Conservation (phyloP, 2,888 invertebrate species). For the Drosophila mercatorum region DNA sequence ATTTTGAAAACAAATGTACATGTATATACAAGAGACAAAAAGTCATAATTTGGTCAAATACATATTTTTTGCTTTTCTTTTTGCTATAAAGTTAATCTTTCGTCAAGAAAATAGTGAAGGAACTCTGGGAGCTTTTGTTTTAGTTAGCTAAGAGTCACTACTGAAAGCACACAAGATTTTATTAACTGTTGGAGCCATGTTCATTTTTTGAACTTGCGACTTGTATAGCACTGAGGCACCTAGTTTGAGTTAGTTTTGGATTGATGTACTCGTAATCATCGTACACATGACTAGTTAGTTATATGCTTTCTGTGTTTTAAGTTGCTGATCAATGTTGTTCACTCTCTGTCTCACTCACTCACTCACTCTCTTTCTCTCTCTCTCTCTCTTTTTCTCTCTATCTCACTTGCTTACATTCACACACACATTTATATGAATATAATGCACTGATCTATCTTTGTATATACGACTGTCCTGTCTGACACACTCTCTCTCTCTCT, state of each 20-base stretch:
- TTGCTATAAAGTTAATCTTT: too few relatives aligned
- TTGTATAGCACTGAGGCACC: slow-evolving; percentile 29
- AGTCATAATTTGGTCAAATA: too few relatives aligned
- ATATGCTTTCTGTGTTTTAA: slow-evolving; percentile 22
- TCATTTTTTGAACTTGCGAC: neutral
- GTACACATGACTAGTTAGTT: slow-evolving; percentile 7
- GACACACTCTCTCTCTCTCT: slow-evolving; percentile 2
- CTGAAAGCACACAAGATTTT: slow-evolving; percentile 13
- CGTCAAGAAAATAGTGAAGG: neutral
- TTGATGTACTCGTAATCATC: slow-evolving; percentile 8
- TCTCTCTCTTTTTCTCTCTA: neutral
- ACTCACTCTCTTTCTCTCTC: slow-evolving; percentile 14
- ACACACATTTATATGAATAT: neutral
- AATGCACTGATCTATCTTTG: slow-evolving; percentile 18
- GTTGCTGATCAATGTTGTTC: slow-evolving; percentile 25
- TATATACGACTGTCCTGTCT: slow-evolving; percentile 19
- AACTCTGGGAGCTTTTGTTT: neutral
- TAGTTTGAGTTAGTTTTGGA: slow-evolving; percentile 20
- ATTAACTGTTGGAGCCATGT: slow-evolving; percentile 1
- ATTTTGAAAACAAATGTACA: too few relatives aligned
- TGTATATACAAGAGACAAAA: too few relatives aligned
- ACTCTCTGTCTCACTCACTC: slow-evolving; percentile 8
- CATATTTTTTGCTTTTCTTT: too few relatives aligned
- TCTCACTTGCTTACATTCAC: slow-evolving; percentile 31
- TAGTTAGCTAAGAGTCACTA: too few relatives aligned